phyloP scores from a whole-genome alignment of 2,888 invertebrate species.

The Catocala sponsa region DNA sequence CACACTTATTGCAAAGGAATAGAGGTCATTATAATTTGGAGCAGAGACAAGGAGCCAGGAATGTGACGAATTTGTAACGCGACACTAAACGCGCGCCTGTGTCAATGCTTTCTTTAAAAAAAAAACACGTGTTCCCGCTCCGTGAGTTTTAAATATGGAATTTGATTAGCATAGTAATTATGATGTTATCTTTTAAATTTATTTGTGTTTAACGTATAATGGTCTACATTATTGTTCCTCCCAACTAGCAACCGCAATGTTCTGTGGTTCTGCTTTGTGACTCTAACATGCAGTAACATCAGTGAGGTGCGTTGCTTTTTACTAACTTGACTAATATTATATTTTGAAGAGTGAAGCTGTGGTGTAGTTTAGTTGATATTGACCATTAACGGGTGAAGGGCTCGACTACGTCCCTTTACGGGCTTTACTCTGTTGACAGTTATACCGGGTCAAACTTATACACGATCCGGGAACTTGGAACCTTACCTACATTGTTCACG shows the following conservation, averaged over 20 bases:
- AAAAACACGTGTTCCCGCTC: constrained; percentile 63
- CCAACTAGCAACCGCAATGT: constrained; percentile 19
- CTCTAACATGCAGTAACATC: constrained; percentile 3
- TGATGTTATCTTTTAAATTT: constrained; percentile 42
- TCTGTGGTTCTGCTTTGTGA: constrained; percentile 14
- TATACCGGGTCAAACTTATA: too few relatives aligned
- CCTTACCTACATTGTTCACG: too few relatives aligned
- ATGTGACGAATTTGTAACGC: constrained; percentile 77
- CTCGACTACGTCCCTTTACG: too few relatives aligned
- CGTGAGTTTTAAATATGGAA: constrained; percentile 46
- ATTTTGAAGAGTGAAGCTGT: too few relatives aligned
- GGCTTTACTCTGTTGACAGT: too few relatives aligned
- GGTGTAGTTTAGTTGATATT: too few relatives aligned
- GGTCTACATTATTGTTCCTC: constrained; percentile 21
- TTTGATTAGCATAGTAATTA: constrained; percentile 39
- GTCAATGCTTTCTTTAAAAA: constrained; percentile 71
- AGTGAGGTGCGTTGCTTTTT: background rate
- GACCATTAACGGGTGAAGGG: too few relatives aligned
- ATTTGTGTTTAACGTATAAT: constrained; percentile 36
- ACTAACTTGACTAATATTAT: too few relatives aligned
- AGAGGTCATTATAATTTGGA: constrained; percentile 47
- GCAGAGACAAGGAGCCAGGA: constrained; percentile 46
- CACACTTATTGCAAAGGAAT: constrained; percentile 39
- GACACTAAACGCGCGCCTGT: constrained; percentile 68
- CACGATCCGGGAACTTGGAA: too few relatives aligned